These are phyloP conservation scores for Teleopsis dalmanni DNA, from an alignment of 1,140 invertebrate genomes.

Conservation along the genomic window DNA sequence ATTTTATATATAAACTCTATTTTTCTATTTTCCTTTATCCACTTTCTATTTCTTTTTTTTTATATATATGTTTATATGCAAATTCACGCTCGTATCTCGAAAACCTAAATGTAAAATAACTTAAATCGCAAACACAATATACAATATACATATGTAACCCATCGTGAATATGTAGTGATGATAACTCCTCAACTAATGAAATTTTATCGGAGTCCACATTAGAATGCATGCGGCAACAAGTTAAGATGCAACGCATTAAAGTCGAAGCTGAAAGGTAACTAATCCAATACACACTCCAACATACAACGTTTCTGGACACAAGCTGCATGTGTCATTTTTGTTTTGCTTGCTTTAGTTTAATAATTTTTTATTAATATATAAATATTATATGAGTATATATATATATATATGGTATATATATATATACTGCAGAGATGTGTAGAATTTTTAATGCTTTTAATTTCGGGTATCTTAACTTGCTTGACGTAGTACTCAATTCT, in stretches of 20 bases:
- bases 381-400: neutral
- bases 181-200: constrained; percentile 32
- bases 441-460: neutral
- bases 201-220: constrained; percentile 61
- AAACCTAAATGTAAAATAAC: neutral
- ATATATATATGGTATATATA: neutral
- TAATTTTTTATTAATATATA: constrained; percentile 1
- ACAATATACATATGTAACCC: too few species aligned
- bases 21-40: neutral
- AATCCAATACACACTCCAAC: neutral
- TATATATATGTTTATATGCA: neutral
- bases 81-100: neutral
- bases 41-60: neutral
- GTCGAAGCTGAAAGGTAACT: constrained; percentile 64
- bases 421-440: neutral
- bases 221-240: constrained; percentile 63
- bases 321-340: neutral
- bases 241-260: constrained; percentile 61
- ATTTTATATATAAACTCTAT: too few species aligned
- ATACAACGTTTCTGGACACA: neutral
- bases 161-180: constrained; percentile 48
- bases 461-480: too few species aligned
- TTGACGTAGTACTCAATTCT: too few species aligned
- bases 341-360: neutral
- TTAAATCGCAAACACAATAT: neutral